phyloP scores from a whole-genome alignment of 2,888 invertebrate species.

The Netelia virgata region DNA sequence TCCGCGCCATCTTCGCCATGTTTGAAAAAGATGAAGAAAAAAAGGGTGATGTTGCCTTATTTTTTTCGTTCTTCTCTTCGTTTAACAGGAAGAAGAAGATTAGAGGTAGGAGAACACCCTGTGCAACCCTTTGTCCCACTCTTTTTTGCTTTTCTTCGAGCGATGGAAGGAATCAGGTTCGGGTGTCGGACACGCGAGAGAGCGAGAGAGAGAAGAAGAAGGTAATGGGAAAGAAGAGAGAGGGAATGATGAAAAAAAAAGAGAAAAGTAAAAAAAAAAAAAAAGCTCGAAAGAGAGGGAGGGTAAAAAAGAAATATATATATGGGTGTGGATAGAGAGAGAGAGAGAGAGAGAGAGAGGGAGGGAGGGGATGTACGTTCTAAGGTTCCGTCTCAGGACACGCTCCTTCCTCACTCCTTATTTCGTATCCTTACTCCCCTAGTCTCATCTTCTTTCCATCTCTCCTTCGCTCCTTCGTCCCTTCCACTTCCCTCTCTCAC shows the following conservation, averaged over 20 bases:
- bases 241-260: conserved; percentile 25
- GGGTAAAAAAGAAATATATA: conserved; percentile 39
- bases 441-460: conserved; percentile 58
- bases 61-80: neutral
- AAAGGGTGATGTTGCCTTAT: too few relatives aligned
- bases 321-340: conserved; percentile 44
- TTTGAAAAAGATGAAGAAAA: too few relatives aligned
- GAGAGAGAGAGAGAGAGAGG: neutral
- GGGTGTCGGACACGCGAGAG: conserved; percentile 22
- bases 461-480: conserved; percentile 47
- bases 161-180: conserved; percentile 39
- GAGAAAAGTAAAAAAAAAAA: conserved; percentile 8
- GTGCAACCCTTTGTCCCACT: conserved; percentile 21
- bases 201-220: conserved; percentile 1
- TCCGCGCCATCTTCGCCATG: too few relatives aligned
- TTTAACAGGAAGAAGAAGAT: conserved; percentile 47
- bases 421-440: conserved; percentile 59
- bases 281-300: conserved; percentile 37
- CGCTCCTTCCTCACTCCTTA: conserved; percentile 48
- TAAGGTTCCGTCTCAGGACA: conserved; percentile 64
- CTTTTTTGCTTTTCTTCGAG: conserved; percentile 22
- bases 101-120: conserved; percentile 30
- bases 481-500: conserved; percentile 52
- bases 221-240: conserved; percentile 40
- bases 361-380: conserved; percentile 30